Evolutionary conservation across 64 coral and sea anemone species (phyloP), one percentile per base, ranked within the genome.

Genomic region (Montipora capricornis): DNA sequence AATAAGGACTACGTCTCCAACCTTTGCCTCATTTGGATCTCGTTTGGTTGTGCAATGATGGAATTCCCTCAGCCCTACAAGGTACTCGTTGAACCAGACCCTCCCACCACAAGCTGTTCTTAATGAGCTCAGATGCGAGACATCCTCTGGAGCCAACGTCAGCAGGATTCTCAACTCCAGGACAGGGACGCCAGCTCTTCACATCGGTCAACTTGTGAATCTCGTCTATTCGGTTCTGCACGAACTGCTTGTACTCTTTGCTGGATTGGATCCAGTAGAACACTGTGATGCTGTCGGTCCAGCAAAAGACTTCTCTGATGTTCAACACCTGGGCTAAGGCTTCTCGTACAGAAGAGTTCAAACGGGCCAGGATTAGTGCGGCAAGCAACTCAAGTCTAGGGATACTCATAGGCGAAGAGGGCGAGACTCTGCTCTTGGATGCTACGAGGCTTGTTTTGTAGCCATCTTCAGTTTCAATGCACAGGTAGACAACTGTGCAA

Each of bases 201-300:
- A 29, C 77, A 17, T 87, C 49, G 1, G 66, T 93, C 58, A 93
- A 26, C 76, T 88, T 78, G 57, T 29, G 84, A 12, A 88, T 93
- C 15, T 87, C 66, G 0, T 81, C 49, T 57, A 87, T 79, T 69
- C 92, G 19, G 76, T 93, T 93, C 61, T 93, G 82, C 16, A 93
- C 92, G 53, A 93, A 93, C 76, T 81, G 92, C 48, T 93, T 93
- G 46, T 53, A 87, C 17, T 93, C 83, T 15, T 73, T 88, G 48
- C n/a, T 81, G 14, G 74, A 16, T 17, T 53, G 58, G 37, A 88
- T 88, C 92, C 92, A 93, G 47, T 87, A 74, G 15, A 88, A 79
- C 20, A 93, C 92, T 67, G 37, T 37, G 2, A 37, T 37, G 1
- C 37, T 37, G 37, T 37, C 1, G 37, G 37, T 37, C 37, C 37